phyloP scores from a whole-genome alignment of 2,113 vertebrate genomes.

The Carassius gibelio region DNA sequence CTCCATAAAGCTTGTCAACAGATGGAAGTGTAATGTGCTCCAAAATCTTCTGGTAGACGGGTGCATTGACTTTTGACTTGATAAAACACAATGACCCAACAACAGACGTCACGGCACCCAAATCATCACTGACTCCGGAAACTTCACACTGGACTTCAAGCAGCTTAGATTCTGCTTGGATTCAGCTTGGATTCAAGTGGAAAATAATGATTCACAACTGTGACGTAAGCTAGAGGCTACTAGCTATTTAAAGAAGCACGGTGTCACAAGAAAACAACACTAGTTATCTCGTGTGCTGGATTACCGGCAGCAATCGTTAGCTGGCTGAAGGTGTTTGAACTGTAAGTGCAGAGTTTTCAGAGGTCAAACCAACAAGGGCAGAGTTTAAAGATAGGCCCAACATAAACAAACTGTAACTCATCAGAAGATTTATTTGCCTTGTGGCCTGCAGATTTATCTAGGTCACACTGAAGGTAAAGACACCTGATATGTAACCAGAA shows the following conservation, averaged over 20 bases:
- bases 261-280: neutral
- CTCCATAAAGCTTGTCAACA: no score
- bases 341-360: slow-evolving; percentile 39
- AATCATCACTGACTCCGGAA: no score
- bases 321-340: slow-evolving; percentile 36
- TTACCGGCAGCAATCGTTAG: slow-evolving; percentile 5
- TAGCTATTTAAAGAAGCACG: neutral
- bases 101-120: no score
- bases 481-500: slow-evolving; percentile 12
- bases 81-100: no score
- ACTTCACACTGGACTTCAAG: no score
- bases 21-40: no score
- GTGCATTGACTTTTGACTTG: no score
- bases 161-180: no score
- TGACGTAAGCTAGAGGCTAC: neutral
- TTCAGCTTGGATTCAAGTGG: neutral
- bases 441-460: slow-evolving; percentile 5
- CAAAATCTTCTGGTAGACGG: no score
- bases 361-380: slow-evolving; percentile 40
- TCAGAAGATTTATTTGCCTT: slow-evolving; percentile 3
- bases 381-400: slow-evolving; percentile 26
- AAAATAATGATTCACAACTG: neutral
- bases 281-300: slow-evolving; percentile 24
- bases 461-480: neutral
- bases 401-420: slow-evolving; percentile 17